Percentiles rank a stretch among this genome's conserved stretches.
phyloP scores from a whole-genome alignment of 2,888 invertebrate species.

The Rhodophaea formosa region DNA sequence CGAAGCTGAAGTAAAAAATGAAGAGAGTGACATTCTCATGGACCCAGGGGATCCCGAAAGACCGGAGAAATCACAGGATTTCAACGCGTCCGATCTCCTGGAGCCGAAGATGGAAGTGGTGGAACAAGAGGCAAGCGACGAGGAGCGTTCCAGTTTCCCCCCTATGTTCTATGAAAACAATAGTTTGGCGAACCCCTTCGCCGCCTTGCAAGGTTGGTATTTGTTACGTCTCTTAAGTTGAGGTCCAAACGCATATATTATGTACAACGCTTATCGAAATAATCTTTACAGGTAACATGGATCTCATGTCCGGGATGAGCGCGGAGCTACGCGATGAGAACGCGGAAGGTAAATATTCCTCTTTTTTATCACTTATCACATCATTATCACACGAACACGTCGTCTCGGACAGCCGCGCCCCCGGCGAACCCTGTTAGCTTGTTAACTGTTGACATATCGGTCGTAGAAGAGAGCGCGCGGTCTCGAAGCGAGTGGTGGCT shows the following conservation, averaged over 20 bases:
- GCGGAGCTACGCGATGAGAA: slow-evolving; percentile 72
- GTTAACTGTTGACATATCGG: slow-evolving; percentile 31
- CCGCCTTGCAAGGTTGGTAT: slow-evolving; percentile 65
- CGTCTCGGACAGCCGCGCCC: slow-evolving; percentile 81
- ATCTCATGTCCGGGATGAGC: slow-evolving; percentile 70
- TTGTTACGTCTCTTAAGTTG: neutral
- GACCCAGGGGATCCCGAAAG: slow-evolving; percentile 70
- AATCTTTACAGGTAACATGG: slow-evolving; percentile 65
- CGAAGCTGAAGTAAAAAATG: slow-evolving; percentile 77
- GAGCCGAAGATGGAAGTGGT: slow-evolving; percentile 88
- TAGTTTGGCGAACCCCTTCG: slow-evolving; percentile 74
- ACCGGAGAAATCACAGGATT: slow-evolving; percentile 68
- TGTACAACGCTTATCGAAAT: slow-evolving; percentile 1
- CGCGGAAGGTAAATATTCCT: slow-evolving; percentile 67
- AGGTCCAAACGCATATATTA: neutral
- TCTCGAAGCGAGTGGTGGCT: slow-evolving; percentile 54
- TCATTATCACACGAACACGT: slow-evolving; percentile 76
- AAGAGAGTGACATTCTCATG: slow-evolving; percentile 72
- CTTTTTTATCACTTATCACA: slow-evolving; percentile 52
- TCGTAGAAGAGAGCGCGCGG: slow-evolving; percentile 62
- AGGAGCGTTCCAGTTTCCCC: slow-evolving; percentile 78
- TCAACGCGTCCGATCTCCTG: slow-evolving; percentile 71
- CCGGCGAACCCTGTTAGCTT: slow-evolving; percentile 66
- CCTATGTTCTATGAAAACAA: slow-evolving; percentile 72
- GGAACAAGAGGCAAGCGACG: slow-evolving; percentile 86